Percentiles rank a stretch among this genome's conserved stretches.
These are phyloP conservation scores for Linepithema humile DNA, from an alignment of 1,140 invertebrate genomes.

Conservation along the genomic window DNA sequence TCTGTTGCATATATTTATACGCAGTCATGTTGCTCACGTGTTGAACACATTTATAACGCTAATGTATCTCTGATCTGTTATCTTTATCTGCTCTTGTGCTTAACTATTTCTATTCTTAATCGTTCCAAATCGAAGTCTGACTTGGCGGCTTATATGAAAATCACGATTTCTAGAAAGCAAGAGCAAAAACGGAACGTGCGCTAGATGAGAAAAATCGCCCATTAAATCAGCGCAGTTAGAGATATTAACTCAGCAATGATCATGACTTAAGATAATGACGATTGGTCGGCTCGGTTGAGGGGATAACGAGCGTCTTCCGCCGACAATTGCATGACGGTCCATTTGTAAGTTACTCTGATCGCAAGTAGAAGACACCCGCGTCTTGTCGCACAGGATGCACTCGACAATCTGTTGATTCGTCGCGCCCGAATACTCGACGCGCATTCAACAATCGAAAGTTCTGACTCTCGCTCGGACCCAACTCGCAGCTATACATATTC, in stretches of 20 bases:
- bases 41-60: neutral
- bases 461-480: neutral
- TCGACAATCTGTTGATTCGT: conserved; percentile 75
- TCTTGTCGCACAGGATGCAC: conserved; percentile 74
- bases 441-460: conserved; percentile 17
- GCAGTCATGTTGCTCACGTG: neutral
- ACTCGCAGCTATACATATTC: neutral
- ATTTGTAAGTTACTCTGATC: conserved; percentile 79
- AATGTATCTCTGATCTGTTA: neutral
- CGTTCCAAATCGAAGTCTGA: neutral
- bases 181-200: neutral
- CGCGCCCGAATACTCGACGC: neutral
- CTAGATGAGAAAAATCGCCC: conserved; percentile 5
- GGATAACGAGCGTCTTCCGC: conserved; percentile 82
- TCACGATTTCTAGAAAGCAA: neutral
- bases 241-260: conserved; percentile 72
- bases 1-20: neutral
- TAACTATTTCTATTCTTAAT: neutral
- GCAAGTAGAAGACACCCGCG: conserved; percentile 74
- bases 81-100: neutral
- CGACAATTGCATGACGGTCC: conserved; percentile 77
- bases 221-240: conserved; percentile 20
- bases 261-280: conserved; percentile 76
- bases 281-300: conserved; percentile 75
- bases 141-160: neutral